Percentiles rank a stretch among this genome's conserved stretches.
Conservation (phyloP, 37 sponge, comb jelly and placozoan genomes). For the Petrosia ficiformis region DNA sequence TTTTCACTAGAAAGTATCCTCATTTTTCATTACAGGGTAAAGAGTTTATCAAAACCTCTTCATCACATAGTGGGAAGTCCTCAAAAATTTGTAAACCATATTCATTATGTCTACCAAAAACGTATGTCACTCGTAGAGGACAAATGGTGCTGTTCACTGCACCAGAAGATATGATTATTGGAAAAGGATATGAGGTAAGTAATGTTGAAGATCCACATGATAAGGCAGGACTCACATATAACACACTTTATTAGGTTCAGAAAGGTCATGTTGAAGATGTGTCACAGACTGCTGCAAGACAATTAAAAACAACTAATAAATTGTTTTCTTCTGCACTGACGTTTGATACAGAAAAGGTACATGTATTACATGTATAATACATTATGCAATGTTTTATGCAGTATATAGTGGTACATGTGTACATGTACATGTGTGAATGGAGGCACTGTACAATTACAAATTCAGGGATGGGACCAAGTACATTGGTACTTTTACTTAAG, state of each 20-base stretch:
- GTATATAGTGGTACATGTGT: too few relatives aligned
- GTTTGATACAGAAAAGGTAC: slow-evolving; percentile 14
- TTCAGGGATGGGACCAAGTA: too few relatives aligned
- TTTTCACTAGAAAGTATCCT: too few relatives aligned
- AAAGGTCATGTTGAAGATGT: slow-evolving; percentile 3
- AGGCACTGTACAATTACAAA: too few relatives aligned
- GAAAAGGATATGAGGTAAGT: slow-evolving; percentile 17
- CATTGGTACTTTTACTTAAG: too few relatives aligned
- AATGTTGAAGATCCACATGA: neutral
- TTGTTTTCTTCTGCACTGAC: slow-evolving; percentile 1
- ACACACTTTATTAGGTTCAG: neutral
- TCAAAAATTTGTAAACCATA: slow-evolving; percentile 27
- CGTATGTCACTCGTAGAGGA: slow-evolving; percentile 54
- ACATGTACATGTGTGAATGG: too few relatives aligned
- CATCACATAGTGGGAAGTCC: neutral
- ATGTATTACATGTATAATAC: neutral
- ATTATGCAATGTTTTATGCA: neutral
- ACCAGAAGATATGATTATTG: slow-evolving; percentile 63
- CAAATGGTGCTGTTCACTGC: slow-evolving; percentile 52
- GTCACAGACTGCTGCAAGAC: slow-evolving; percentile 1
- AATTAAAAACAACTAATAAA: slow-evolving; percentile 15
- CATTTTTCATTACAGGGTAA: too few relatives aligned
- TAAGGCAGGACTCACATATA: neutral
- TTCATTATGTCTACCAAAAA: slow-evolving; percentile 31
- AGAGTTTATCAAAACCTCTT: neutral